Base-by-base conservation (phyloP, 2,797 vertebrate species). In the Melanitta fusca region DNA sequence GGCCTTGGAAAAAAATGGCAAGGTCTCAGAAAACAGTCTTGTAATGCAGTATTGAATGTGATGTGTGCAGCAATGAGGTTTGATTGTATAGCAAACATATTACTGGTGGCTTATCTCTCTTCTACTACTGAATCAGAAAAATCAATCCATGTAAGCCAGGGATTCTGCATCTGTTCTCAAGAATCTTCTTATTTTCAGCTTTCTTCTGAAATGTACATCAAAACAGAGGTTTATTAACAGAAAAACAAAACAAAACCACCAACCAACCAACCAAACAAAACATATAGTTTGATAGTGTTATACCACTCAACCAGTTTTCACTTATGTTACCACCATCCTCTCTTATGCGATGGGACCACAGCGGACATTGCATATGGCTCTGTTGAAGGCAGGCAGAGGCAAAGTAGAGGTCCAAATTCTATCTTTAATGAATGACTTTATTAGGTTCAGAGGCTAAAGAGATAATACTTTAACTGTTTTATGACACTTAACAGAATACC, bases 1-100 rank as follows among this genome's bases (percentile, higher is more conserved):
- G 45, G 80, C 77, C 70, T 83, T 95, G 85, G 62, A 62, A 80
- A 94, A 94, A 88, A 75, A 36, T 60, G 57, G 12, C 64, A 92
- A 93, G 60, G 80, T 80, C 83, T 91, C 34, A 80, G 56, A 70
- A 62, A 96, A 36, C 34, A 56, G 11, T 91, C 53, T 39, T 66
- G 19, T 72, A 86, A 69, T 15, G 19, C 28, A 89, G 8, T 77
- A 84, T 91, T 75, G 71, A 80, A 77, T 82, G 80, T 70, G 71
- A 91, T 4, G 0, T 56, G 38, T 1, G 6, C 78, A 75, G 43
- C 56, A 86, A 75, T 41, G 68, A 90, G 56, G 39, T 88, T 93
- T 1, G 4, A 80, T 90, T 94, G 32, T 86, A 60, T 53, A 47
- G n/a, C 47, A 93, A 94, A 75, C 6, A 7, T 86, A 65, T 70